Evolutionary conservation across 1,140 invertebrate genomes (phyloP).

Genomic region (Dinothrombium tinctorium): DNA sequence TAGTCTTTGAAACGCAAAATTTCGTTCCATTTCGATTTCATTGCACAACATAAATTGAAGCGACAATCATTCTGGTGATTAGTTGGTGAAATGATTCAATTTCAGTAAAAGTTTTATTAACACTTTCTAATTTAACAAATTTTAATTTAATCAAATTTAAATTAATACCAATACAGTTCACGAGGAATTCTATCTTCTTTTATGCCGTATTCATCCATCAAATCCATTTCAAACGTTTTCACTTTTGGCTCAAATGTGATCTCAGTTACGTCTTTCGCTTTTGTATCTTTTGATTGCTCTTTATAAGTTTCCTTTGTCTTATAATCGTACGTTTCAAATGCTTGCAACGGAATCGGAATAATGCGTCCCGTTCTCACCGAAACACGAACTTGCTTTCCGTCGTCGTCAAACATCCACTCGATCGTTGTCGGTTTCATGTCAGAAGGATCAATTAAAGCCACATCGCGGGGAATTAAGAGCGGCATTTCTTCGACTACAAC

Average conservation of each 20-base stretch:
- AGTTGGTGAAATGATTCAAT: no score
- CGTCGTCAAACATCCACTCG: constrained; percentile 73
- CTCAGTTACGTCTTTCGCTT: constrained; percentile 33
- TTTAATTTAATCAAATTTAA: no score
- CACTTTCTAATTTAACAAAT: no score
- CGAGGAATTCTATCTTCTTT: constrained; percentile 51
- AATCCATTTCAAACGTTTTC: constrained; percentile 83
- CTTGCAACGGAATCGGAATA: constrained; percentile 53
- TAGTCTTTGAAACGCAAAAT: no score
- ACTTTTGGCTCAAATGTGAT: constrained; percentile 54
- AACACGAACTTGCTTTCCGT: constrained; percentile 68
- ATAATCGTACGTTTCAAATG: constrained; percentile 59
- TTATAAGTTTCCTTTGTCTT: constrained; percentile 44
- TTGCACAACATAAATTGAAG: no score
- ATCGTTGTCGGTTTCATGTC: constrained; percentile 47
- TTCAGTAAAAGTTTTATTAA: no score
- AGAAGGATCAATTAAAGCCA: constrained; percentile 70
- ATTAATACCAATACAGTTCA: constrained; percentile 68
- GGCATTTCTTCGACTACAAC: constrained; percentile 27
- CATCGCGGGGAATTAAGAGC: constrained; percentile 45
- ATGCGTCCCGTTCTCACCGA: constrained; percentile 60
- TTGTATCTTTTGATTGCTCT: constrained; percentile 54
- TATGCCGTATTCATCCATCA: constrained; percentile 74
- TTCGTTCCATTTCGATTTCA: no score
- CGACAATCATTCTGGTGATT: no score